Conservation (phyloP, 2,888 invertebrate species). For the Danaus chrysippus region DNA sequence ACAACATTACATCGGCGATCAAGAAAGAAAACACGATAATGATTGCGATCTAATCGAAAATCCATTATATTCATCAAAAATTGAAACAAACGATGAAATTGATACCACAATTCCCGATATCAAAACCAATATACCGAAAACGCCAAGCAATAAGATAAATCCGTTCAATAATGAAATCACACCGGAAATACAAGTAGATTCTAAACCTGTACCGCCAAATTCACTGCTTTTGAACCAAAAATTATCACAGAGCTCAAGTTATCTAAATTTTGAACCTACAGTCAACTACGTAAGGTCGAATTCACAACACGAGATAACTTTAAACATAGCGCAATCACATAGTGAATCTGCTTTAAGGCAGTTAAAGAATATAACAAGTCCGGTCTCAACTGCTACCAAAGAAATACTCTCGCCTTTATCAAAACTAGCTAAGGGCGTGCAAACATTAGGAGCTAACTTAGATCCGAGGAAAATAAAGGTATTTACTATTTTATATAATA, state of each 20-base stretch:
- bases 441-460: conserved; percentile 89
- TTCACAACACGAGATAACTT: conserved; percentile 82
- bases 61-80: conserved; percentile 71
- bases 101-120: conserved; percentile 78
- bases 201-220: conserved; percentile 73
- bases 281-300: conserved; percentile 72
- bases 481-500: conserved; percentile 12
- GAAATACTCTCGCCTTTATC: conserved; percentile 86
- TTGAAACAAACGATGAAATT: conserved; percentile 69
- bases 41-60: conserved; percentile 71
- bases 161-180: conserved; percentile 73
- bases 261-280: conserved; percentile 73
- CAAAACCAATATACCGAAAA: conserved; percentile 52
- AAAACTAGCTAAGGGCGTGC: conserved; percentile 92
- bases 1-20: conserved; percentile 67
- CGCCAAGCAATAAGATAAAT: conserved; percentile 59
- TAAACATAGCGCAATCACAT: conserved; percentile 87
- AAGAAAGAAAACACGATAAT: conserved; percentile 51
- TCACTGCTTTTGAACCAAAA: conserved; percentile 80
- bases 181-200: conserved; percentile 81
- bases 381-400: conserved; percentile 80
- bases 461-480: conserved; percentile 88
- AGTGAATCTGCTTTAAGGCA: conserved; percentile 88
- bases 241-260: conserved; percentile 84
- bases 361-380: conserved; percentile 83